These are phyloP conservation scores for Misgurnus mizolepis DNA, from an alignment of 2,113 vertebrate genomes.

Conservation along the genomic window DNA sequence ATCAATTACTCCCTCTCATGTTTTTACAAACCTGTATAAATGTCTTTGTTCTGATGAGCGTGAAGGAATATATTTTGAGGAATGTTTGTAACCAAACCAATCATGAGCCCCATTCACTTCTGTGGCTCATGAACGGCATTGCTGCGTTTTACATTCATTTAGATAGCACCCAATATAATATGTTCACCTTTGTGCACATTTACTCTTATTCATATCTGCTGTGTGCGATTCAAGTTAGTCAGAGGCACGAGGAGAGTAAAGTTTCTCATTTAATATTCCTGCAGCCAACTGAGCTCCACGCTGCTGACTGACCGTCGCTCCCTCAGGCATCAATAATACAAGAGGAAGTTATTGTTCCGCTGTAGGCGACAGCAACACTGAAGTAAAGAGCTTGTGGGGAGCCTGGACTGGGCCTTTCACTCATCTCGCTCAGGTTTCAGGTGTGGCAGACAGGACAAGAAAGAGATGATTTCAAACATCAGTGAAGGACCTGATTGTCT, in stretches of 20 bases:
- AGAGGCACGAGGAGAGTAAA: conserved; percentile 55
- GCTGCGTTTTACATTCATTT: neutral
- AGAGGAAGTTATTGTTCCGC: conserved; percentile 81
- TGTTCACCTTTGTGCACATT: neutral
- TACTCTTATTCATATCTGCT: neutral
- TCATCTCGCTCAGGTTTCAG: conserved; percentile 72
- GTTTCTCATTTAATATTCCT: conserved; percentile 81
- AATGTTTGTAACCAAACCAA: too few relatives aligned
- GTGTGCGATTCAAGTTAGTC: conserved; percentile 31
- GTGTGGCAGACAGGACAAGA: conserved; percentile 67
- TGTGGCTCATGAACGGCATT: too few relatives aligned
- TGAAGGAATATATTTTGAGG: too few relatives aligned
- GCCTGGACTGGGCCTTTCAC: conserved; percentile 70
- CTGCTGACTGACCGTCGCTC: conserved; percentile 76
- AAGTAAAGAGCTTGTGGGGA: conserved; percentile 62
- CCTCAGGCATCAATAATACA: conserved; percentile 80
- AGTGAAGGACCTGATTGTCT: conserved; percentile 76
- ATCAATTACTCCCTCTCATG: too few relatives aligned
- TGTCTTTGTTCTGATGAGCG: too few relatives aligned
- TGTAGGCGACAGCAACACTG: conserved; percentile 68
- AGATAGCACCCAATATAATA: neutral
- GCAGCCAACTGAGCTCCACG: conserved; percentile 70
- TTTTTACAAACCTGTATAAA: too few relatives aligned
- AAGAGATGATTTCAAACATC: conserved; percentile 64
- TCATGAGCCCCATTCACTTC: too few relatives aligned